Base-by-base conservation (phyloP, 2,113 vertebrate genomes). In the Chloroceryle aenea region DNA sequence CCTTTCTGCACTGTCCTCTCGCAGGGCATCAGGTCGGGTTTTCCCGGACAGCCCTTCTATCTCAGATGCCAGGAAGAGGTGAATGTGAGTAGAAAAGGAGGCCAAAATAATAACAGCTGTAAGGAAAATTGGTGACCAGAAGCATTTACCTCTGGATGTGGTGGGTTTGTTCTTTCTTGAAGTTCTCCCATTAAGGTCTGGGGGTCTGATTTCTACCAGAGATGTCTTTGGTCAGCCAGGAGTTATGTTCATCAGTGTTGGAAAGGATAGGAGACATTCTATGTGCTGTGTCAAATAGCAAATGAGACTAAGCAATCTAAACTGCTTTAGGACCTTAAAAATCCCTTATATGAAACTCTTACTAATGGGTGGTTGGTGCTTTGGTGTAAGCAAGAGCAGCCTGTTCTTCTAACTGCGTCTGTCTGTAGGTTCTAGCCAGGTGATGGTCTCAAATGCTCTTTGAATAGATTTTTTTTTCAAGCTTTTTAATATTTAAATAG, bases 311-410 rank as follows among this genome's bases (percentile, higher is more conserved):
- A 79, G 36, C 25, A 62, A 20, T 52, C 18, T 11, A 29, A 66
- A 30, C 18, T 61, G 14, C 29, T 72, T 50, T 43, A 20, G 20
- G 30, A 52, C 68, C 69, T 81, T 68, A 62, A 58, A 85, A 89
- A 64, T 47, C 38, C 18, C 16, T 38, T 43, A 5, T 2, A 4
- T 16, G 42, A 43, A 73, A 25, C 34, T 12, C 30, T 52, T 50
- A 2, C 0, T 1, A 69, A 22, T 1, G 25, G 52, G 23, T 34
- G 16, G 25, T 26, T 40, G 34, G 11, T 59, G 23, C 52, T 80
- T 62, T 73, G 42, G 16, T 45, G 48, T 32, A 27, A 63, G 74
- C 56, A 56, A 7, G 22, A 47, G 55, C 61, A 58, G 21, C 55
- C 40, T 45, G 40, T 59, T 88, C 26, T 62, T 56, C 79, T 11